Conservation (phyloP, 2,888 invertebrate genomes). For the Meteorus cinctellus region DNA sequence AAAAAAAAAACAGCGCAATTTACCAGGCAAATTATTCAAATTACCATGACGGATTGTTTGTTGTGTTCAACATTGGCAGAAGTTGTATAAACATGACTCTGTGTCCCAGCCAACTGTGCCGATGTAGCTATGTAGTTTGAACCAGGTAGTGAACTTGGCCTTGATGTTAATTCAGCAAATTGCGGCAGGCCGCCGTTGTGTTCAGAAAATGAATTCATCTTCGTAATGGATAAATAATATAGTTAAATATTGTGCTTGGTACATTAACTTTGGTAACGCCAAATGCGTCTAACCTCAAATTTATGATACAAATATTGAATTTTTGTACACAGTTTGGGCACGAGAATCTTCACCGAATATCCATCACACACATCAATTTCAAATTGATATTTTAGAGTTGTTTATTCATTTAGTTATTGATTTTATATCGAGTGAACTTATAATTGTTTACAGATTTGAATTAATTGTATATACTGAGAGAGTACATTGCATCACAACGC, state of each 20-base stretch:
- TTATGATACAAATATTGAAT: not conserved
- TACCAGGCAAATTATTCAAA: constrained; percentile 31
- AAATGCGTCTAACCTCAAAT: constrained; percentile 42
- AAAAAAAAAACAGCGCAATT: no score
- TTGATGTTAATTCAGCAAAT: constrained; percentile 66
- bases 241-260: not conserved
- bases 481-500: constrained; percentile 1
- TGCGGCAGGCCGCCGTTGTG: constrained; percentile 64
- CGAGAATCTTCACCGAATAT: not conserved
- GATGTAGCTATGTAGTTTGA: constrained; percentile 56
- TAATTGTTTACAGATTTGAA: constrained; percentile 5
- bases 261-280: constrained; percentile 13
- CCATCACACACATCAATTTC: not conserved
- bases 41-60: constrained; percentile 62
- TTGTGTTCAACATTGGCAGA: constrained; percentile 58
- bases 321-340: not conserved
- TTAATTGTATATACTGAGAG: not conserved
- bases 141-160: constrained; percentile 55
- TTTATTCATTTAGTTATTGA: not conserved
- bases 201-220: constrained; percentile 67
- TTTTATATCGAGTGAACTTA: not conserved
- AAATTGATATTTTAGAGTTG: not conserved
- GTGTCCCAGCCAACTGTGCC: constrained; percentile 58
- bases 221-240: constrained; percentile 31
- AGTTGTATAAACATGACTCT: constrained; percentile 64